These are phyloP conservation scores for Periphyllus acericola DNA, from an alignment of 2,888 invertebrate species.

Conservation along the genomic window DNA sequence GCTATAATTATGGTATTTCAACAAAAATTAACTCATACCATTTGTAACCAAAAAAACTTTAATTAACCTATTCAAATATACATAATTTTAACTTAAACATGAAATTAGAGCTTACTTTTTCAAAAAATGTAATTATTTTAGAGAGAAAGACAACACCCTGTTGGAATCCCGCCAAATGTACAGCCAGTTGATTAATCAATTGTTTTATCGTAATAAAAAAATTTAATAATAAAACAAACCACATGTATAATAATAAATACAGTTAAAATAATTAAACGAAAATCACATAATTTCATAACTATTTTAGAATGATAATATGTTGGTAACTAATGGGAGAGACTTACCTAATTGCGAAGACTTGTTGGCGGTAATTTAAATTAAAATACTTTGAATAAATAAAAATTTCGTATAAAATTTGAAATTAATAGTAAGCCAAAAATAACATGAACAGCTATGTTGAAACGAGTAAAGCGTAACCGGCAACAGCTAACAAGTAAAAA, in stretches of 20 bases:
- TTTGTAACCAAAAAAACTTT: too few species aligned
- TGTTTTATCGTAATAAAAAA: not conserved
- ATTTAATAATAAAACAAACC: not conserved
- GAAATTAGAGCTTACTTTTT: not conserved
- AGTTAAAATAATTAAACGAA: not conserved
- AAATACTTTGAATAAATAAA: not conserved
- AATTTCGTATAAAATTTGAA: not conserved
- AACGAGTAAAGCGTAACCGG: not conserved
- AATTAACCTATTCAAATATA: too few species aligned
- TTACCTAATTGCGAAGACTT: not conserved
- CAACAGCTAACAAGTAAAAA: not conserved
- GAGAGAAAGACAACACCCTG: not conserved
- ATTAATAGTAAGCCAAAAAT: not conserved
- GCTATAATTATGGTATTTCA: too few species aligned
- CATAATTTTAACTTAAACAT: not conserved
- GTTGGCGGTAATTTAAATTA: not conserved
- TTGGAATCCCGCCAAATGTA: not conserved
- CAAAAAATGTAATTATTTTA: not conserved
- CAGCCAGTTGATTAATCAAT: not conserved
- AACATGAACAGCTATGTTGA: too few species aligned
- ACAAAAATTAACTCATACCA: too few species aligned
- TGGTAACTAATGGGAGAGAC: not conserved
- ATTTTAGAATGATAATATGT: not conserved
- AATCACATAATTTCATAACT: not conserved
- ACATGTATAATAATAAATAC: not conserved